phyloP scores from a whole-genome alignment of 2,113 vertebrate genomes.

The Lipophrys pholis region DNA sequence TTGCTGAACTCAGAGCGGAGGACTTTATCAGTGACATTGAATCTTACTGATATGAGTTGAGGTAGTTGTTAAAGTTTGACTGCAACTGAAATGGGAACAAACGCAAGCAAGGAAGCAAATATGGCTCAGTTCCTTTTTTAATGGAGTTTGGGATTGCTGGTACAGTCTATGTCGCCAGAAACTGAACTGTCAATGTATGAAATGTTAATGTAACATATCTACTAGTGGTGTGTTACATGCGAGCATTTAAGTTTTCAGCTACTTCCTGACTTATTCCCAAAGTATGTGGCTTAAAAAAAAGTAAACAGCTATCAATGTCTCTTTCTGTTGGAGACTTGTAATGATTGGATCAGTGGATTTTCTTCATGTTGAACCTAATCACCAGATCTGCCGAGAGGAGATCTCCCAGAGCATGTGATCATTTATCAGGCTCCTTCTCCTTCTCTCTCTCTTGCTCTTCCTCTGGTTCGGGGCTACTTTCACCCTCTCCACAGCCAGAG shows the following conservation, averaged over 20 bases:
- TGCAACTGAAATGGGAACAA: slow-evolving; percentile 27
- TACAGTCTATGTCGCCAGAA: neutral
- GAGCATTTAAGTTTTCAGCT: slow-evolving; percentile 1
- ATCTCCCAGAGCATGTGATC: slow-evolving; percentile 77
- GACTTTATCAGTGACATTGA: slow-evolving; percentile 43
- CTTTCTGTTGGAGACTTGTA: slow-evolving; percentile 15
- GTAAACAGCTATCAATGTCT: slow-evolving; percentile 19
- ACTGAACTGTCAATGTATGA: neutral
- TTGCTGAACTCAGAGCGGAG: slow-evolving; percentile 2
- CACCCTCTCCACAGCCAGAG: slow-evolving; percentile 56
- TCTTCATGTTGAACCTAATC: slow-evolving; percentile 70
- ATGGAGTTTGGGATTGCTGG: neutral
- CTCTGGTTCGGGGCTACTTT: slow-evolving; percentile 72
- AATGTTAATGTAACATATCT: neutral
- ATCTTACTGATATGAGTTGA: slow-evolving; percentile 37
- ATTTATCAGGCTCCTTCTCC: slow-evolving; percentile 71
- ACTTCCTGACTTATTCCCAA: neutral
- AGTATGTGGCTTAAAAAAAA: neutral
- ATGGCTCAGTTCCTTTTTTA: slow-evolving; percentile 27
- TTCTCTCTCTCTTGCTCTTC: slow-evolving; percentile 34
- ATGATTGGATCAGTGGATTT: slow-evolving; percentile 52
- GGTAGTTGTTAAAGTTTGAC: slow-evolving; percentile 17
- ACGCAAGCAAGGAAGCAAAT: slow-evolving; percentile 50
- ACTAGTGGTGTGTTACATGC: neutral
- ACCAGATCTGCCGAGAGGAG: slow-evolving; percentile 78